Conservation (phyloP, 1,140 invertebrate genomes). For the Scylla paramamosain region DNA sequence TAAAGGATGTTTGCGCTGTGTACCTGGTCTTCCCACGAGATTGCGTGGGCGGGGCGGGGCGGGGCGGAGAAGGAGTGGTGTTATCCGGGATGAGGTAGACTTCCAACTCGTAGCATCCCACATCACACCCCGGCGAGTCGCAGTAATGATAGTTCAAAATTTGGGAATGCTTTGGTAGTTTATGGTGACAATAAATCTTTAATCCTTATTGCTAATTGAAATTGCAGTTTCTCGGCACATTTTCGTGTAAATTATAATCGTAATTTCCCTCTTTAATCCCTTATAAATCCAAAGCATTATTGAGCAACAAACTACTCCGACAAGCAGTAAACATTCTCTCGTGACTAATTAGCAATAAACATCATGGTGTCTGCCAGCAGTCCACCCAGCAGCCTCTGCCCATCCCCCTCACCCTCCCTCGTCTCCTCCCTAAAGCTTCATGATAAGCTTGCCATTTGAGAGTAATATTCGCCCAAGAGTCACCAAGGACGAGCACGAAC, state of each 20-base stretch:
- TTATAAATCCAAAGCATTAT: slow-evolving; percentile 39
- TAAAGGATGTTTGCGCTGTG: too few relatives aligned
- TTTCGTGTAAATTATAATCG: neutral
- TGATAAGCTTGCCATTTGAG: too few relatives aligned
- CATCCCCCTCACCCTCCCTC: too few relatives aligned
- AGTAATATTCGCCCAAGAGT: too few relatives aligned
- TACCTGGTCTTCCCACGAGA: too few relatives aligned
- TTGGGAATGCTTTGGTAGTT: neutral
- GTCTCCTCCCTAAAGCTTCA: too few relatives aligned
- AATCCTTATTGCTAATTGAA: slow-evolving; percentile 33
- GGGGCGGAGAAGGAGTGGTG: too few relatives aligned
- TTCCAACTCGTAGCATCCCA: too few relatives aligned
- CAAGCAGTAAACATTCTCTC: neutral
- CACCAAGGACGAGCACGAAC: too few relatives aligned
- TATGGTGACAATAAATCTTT: slow-evolving; percentile 25
- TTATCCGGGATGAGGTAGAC: too few relatives aligned
- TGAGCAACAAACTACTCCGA: slow-evolving; percentile 19
- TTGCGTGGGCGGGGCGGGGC: too few relatives aligned
- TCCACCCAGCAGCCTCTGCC: neutral
- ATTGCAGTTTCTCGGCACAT: slow-evolving; percentile 1
- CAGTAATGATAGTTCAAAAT: slow-evolving; percentile 3
- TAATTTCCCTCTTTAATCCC: slow-evolving; percentile 23
- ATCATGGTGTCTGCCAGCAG: neutral
- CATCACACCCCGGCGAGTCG: neutral
- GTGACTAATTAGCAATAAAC: slow-evolving; percentile 6